phyloP scores from a whole-genome alignment of 2,888 invertebrate genomes.

The Pseudococcus viburni region DNA sequence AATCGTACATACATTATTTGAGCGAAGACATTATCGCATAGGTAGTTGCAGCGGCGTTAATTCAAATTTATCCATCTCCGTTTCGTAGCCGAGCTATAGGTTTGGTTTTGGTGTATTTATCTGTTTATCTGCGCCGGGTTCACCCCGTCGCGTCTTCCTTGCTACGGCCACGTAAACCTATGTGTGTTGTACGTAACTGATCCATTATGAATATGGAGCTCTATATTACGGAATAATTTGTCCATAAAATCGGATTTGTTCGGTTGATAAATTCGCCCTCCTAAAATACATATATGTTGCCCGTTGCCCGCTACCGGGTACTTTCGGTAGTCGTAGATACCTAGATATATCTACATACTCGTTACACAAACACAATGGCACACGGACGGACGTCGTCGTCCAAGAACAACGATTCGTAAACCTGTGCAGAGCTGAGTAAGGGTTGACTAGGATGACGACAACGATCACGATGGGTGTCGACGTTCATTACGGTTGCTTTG shows the following conservation, averaged over 20 bases:
- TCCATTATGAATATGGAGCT: conserved; percentile 45
- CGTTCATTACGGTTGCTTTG: conserved; percentile 15
- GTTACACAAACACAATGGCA: background rate
- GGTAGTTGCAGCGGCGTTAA: conserved; percentile 40
- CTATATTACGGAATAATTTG: conserved; percentile 46
- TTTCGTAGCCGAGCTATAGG: background rate
- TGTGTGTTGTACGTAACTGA: background rate
- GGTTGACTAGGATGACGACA: background rate
- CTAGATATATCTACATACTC: background rate
- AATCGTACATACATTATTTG: background rate
- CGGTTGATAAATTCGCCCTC: conserved; percentile 34
- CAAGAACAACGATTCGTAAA: background rate
- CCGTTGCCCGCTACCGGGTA: background rate
- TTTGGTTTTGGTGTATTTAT: conserved; percentile 36
- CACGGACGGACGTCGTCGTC: background rate
- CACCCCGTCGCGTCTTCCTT: too few relatives aligned
- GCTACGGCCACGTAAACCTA: background rate
- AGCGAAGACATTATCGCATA: conserved; percentile 37
- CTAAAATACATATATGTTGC: background rate
- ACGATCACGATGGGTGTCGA: background rate
- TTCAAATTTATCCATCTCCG: conserved; percentile 38
- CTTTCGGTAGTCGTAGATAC: background rate
- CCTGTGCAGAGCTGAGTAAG: background rate
- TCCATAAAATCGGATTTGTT: conserved; percentile 50
- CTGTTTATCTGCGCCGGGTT: conserved; percentile 4